Conservation (phyloP, 2,888 invertebrate genomes). For the Unio pictorum region DNA sequence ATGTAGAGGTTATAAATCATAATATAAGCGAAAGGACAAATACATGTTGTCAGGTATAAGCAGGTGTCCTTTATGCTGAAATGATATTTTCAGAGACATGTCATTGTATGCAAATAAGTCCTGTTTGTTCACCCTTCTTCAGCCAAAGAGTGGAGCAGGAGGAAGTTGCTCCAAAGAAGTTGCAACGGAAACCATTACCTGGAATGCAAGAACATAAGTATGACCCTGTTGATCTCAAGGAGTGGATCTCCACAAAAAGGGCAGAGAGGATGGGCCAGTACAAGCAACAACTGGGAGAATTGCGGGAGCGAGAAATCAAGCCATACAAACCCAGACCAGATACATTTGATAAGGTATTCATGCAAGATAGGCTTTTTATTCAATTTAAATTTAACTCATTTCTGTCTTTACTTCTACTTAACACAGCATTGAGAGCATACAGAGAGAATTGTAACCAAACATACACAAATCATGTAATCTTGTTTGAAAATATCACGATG, state of each 20-base stretch:
- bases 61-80: neutral
- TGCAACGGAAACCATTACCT: constrained; percentile 22
- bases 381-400: too few species aligned
- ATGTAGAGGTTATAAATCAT: too few species aligned
- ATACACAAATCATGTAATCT: too few species aligned
- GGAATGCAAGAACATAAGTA: constrained; percentile 25
- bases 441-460: too few species aligned
- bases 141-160: constrained; percentile 17
- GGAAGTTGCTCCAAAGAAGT: constrained; percentile 29
- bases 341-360: constrained; percentile 20
- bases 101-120: neutral
- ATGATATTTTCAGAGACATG: neutral
- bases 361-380: too few species aligned
- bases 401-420: too few species aligned
- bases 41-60: too few species aligned
- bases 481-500: too few species aligned
- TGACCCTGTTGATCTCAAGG: constrained; percentile 48
- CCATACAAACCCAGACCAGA: constrained; percentile 52
- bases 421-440: too few species aligned
- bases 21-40: too few species aligned
- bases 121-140: too few species aligned
- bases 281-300: constrained; percentile 42
- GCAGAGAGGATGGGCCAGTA: constrained; percentile 55
- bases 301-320: constrained; percentile 54
- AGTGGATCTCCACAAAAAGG: constrained; percentile 62